Evolutionary conservation across 2,888 invertebrate species (phyloP).

Genomic region (Blastobasis lacticolella): DNA sequence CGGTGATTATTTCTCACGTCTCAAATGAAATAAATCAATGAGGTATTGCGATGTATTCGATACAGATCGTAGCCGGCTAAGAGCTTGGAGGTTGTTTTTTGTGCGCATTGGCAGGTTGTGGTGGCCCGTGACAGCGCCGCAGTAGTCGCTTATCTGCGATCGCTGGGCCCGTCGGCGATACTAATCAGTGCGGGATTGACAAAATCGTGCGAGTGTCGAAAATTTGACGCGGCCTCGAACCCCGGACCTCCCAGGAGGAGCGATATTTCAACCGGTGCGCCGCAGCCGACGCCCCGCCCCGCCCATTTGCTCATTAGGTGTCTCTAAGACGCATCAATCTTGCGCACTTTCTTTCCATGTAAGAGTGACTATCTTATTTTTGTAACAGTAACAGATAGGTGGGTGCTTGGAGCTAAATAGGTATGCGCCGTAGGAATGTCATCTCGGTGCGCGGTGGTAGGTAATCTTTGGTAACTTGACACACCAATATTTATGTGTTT

Average conservation of each 20-base stretch:
- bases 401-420: too few species aligned
- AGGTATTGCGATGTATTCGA: not conserved
- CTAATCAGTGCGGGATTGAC: conserved; percentile 61
- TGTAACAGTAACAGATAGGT: too few species aligned
- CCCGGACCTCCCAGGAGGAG: conserved; percentile 65
- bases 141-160: conserved; percentile 41
- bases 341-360: conserved; percentile 30
- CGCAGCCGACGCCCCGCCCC: conserved; percentile 48
- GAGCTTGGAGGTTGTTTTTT: conserved; percentile 16
- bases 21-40: not conserved
- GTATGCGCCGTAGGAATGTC: too few species aligned
- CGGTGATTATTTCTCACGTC: too few species aligned
- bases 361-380: conserved; percentile 15
- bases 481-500: too few species aligned
- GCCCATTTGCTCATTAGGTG: conserved; percentile 62
- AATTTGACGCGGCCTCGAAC: conserved; percentile 51
- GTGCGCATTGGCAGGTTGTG: conserved; percentile 21
- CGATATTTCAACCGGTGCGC: conserved; percentile 61
- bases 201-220: conserved; percentile 71
- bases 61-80: too few species aligned
- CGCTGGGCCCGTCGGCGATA: conserved; percentile 47
- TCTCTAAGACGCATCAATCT: conserved; percentile 64
- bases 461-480: too few species aligned
- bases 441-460: too few species aligned
- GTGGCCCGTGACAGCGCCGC: conserved; percentile 25